A percentile compares a stretch with the other conserved stretches of the same genome.
phyloP scores from a whole-genome alignment of 2,797 vertebrate genomes.

The Pogoniulus pusillus region DNA sequence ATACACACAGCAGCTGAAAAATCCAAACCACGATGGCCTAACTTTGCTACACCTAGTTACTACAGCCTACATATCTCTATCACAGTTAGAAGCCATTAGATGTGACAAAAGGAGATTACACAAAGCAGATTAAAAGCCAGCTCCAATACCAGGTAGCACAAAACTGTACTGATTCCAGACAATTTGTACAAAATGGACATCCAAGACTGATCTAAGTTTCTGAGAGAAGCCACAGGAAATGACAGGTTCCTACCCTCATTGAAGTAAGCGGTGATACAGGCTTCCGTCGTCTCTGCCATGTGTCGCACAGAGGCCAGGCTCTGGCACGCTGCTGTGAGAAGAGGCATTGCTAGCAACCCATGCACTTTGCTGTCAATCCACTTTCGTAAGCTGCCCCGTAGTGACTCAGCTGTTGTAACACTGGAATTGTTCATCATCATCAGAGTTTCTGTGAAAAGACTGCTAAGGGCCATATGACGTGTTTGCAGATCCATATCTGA shows the following conservation, averaged over 20 bases:
- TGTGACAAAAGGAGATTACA: background rate
- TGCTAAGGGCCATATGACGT: slow-evolving; percentile 91
- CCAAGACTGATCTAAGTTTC: no score
- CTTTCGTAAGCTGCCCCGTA: slow-evolving; percentile 81
- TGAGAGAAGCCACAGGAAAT: background rate
- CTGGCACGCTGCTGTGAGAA: slow-evolving; percentile 90
- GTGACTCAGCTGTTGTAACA: slow-evolving; percentile 86
- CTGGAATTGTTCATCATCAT: slow-evolving; percentile 89
- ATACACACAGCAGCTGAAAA: background rate
- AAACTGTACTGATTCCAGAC: background rate
- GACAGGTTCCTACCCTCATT: slow-evolving; percentile 77
- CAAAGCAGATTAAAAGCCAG: background rate
- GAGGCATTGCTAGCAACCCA: slow-evolving; percentile 87
- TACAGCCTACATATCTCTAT: background rate
- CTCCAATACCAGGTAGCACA: background rate
- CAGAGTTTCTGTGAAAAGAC: slow-evolving; percentile 89
- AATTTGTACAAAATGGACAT: accelerated
- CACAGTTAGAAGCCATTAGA: background rate
- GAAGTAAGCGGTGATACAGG: slow-evolving; percentile 92
- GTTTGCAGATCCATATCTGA: slow-evolving; percentile 87
- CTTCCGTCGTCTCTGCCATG: slow-evolving; percentile 93
- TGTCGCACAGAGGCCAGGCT: slow-evolving; percentile 94
- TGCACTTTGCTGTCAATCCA: slow-evolving; percentile 87
- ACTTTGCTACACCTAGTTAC: background rate
- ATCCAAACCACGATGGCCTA: background rate